These are phyloP conservation scores for Diorhabda sublineata DNA, from an alignment of 1,140 invertebrate genomes.

Conservation along the genomic window DNA sequence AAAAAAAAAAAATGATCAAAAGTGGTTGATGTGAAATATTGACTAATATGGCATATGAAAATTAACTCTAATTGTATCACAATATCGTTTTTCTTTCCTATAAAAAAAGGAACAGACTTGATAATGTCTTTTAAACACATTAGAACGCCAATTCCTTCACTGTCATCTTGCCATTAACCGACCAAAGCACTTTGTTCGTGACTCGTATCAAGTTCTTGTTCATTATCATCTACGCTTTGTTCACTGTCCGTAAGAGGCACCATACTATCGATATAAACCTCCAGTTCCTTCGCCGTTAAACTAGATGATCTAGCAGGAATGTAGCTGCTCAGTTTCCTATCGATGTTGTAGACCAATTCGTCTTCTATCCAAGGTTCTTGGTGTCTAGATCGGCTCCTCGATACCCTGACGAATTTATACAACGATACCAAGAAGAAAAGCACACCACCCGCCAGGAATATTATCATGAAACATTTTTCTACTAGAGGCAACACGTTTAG, in stretches of 20 bases:
- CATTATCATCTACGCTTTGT: not conserved
- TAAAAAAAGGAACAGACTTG: too few relatives aligned
- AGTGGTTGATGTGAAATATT: too few relatives aligned
- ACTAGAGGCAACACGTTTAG: constrained; percentile 62
- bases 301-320: constrained; percentile 31
- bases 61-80: too few relatives aligned
- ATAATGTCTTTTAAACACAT: too few relatives aligned
- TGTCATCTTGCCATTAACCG: not conserved
- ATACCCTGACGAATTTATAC: constrained; percentile 27
- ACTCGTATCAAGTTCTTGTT: not conserved
- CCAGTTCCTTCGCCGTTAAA: constrained; percentile 38
- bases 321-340: constrained; percentile 36
- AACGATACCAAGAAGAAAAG: constrained; percentile 50
- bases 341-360: constrained; percentile 32
- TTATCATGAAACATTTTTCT: constrained; percentile 56
- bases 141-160: too few relatives aligned
- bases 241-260: constrained; percentile 33
- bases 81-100: too few relatives aligned
- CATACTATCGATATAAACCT: constrained; percentile 42
- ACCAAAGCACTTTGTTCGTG: not conserved
- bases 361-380: constrained; percentile 35
- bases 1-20: too few relatives aligned
- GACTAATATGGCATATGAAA: too few relatives aligned
- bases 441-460: constrained; percentile 54
- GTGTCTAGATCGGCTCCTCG: constrained; percentile 13